Percentiles rank a stretch among this genome's conserved stretches.
Conservation (phyloP, 2,888 invertebrate genomes). For the Tiphia femorata region DNA sequence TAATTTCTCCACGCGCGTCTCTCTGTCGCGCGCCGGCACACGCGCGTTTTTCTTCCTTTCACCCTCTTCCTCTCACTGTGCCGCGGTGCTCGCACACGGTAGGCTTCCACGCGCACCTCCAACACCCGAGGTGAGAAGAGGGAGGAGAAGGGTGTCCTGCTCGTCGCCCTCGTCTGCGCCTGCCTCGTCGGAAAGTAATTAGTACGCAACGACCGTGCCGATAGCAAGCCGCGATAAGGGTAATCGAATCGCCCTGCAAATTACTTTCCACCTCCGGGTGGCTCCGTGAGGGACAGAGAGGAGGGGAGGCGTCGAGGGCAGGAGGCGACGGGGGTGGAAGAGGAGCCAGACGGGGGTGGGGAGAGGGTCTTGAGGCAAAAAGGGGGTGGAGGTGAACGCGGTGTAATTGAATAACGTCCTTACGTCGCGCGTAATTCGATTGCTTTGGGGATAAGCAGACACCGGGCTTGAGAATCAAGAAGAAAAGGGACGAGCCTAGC, state of each 20-base stretch:
- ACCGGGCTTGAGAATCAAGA: slow-evolving; percentile 34
- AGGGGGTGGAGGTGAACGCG: neutral
- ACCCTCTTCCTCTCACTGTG: neutral
- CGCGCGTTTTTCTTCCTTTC: neutral
- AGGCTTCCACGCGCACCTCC: neutral
- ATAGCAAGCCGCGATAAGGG: slow-evolving; percentile 47
- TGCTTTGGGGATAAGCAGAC: slow-evolving; percentile 45
- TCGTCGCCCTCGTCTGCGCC: slow-evolving; percentile 15
- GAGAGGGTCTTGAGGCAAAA: neutral
- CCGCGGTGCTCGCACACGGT: neutral
- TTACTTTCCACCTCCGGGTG: slow-evolving; percentile 46
- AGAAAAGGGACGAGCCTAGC: slow-evolving; percentile 17
- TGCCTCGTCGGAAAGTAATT: slow-evolving; percentile 41
- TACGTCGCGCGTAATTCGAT: slow-evolving; percentile 48
- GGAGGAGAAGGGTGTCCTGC: too few species aligned
- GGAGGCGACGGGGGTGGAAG: neutral
- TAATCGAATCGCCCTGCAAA: slow-evolving; percentile 50
- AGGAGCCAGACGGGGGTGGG: neutral
- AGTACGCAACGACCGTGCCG: slow-evolving; percentile 39
- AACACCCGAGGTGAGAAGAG: slow-evolving; percentile 15
- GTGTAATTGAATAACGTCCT: slow-evolving; percentile 47
- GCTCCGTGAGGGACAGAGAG: slow-evolving; percentile 9
- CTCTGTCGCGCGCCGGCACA: too few species aligned
- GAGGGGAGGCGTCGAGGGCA: neutral
- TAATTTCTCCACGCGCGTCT: too few species aligned